Percentiles rank a stretch among this genome's conserved stretches.
These are phyloP conservation scores for Pelobates cultripes DNA, from an alignment of 2,797 vertebrate species.

Conservation along the genomic window DNA sequence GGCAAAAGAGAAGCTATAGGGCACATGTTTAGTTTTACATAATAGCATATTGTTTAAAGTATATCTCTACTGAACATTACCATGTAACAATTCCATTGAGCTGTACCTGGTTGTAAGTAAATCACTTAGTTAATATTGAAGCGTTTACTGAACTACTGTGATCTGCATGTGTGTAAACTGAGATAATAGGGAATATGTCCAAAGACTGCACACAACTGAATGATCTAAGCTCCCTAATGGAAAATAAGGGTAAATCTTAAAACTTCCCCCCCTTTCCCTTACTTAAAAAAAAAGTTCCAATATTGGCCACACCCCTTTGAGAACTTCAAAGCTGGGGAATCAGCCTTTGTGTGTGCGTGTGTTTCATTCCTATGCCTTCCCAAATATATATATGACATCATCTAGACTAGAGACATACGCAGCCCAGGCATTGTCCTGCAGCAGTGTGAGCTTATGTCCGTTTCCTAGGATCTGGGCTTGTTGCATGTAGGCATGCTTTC, in stretches of 20 bases:
- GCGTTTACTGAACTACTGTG: too few species aligned
- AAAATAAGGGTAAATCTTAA: not conserved
- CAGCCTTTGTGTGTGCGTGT: slow-evolving; percentile 57
- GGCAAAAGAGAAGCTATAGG: too few species aligned
- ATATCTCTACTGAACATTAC: too few species aligned
- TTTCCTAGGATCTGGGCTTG: slow-evolving; percentile 85
- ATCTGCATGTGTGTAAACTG: too few species aligned
- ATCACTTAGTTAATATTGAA: too few species aligned
- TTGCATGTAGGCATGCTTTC: slow-evolving; percentile 86
- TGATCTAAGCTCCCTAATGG: not conserved
- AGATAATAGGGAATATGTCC: not conserved
- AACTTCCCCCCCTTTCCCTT: not conserved
- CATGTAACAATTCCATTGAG: too few species aligned
- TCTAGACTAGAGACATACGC: slow-evolving; percentile 68
- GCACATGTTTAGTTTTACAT: too few species aligned
- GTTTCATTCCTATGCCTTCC: slow-evolving; percentile 59
- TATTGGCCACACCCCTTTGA: slow-evolving; percentile 62
- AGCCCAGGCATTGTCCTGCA: slow-evolving; percentile 77
- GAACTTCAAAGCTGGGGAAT: slow-evolving; percentile 64
- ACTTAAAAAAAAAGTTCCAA: not conserved
- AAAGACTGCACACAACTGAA: not conserved
- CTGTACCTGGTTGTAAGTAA: too few species aligned
- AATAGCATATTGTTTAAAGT: too few species aligned
- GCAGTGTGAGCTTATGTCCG: slow-evolving; percentile 84
- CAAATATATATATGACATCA: slow-evolving; percentile 72